These are phyloP conservation scores for Blennius ocellaris DNA, from an alignment of 2,113 vertebrate species.

Conservation along the genomic window DNA sequence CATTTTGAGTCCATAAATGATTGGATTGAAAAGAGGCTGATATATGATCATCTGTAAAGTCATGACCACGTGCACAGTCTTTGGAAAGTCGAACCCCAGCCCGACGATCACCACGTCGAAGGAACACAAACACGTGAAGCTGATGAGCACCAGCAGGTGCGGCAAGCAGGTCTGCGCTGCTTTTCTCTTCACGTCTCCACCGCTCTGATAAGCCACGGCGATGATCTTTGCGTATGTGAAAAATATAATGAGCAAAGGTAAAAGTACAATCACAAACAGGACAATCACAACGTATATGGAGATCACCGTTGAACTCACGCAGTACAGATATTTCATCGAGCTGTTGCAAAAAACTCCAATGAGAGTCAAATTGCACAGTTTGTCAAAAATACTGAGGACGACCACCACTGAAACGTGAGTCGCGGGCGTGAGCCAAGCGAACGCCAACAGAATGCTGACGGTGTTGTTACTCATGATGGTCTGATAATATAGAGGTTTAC, in stretches of 20 bases:
- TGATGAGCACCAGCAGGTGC: constrained; percentile 43
- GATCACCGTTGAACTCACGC: neutral
- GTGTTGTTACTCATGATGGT: constrained; percentile 34
- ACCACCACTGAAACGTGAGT: neutral
- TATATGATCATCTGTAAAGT: constrained; percentile 33
- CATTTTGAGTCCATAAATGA: constrained; percentile 56
- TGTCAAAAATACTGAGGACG: neutral
- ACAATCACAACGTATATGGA: constrained; percentile 7
- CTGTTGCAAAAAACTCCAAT: constrained; percentile 56
- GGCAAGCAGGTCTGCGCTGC: constrained; percentile 56
- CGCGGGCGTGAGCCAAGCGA: constrained; percentile 45
- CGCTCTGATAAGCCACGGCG: neutral
- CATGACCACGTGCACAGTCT: constrained; percentile 22
- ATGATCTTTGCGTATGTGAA: constrained; percentile 53
- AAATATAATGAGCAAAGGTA: constrained; percentile 44
- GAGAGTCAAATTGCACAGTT: constrained; percentile 10
- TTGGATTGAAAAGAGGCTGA: constrained; percentile 51
- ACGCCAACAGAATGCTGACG: neutral
- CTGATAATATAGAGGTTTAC: constrained; percentile 60
- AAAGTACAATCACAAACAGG: neutral
- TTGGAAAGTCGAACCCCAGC: neutral
- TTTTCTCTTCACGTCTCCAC: constrained; percentile 28
- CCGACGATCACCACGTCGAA: constrained; percentile 8
- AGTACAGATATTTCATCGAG: constrained; percentile 21
- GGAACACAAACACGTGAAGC: constrained; percentile 1